phyloP scores from a whole-genome alignment of 1,140 invertebrate genomes.

The Lasioglossum baleicum region DNA sequence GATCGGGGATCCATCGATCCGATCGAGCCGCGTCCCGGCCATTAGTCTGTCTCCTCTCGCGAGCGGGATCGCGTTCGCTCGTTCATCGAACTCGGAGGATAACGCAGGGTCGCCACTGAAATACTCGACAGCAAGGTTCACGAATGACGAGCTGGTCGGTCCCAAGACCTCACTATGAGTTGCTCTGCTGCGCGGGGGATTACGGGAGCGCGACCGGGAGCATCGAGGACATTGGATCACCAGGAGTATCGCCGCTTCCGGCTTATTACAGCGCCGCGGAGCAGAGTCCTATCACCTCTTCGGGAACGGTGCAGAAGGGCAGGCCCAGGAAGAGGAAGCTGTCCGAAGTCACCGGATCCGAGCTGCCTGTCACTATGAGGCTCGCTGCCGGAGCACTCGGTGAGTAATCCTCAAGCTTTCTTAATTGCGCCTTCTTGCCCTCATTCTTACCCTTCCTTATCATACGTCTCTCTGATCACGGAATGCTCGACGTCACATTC shows the following conservation, averaged over 20 bases:
- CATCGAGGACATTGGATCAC: constrained; percentile 81
- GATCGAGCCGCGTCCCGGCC: constrained; percentile 25
- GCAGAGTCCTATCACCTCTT: constrained; percentile 77
- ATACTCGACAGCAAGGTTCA: constrained; percentile 68
- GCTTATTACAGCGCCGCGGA: constrained; percentile 81
- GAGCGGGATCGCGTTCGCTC: constrained; percentile 43
- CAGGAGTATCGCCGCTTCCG: constrained; percentile 82
- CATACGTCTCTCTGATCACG: background rate
- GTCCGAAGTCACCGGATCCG: constrained; percentile 80
- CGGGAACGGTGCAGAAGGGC: constrained; percentile 86
- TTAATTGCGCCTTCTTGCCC: background rate
- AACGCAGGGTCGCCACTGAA: constrained; percentile 63
- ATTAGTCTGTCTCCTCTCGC: constrained; percentile 45
- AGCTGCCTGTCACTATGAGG: constrained; percentile 85
- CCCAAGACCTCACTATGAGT: constrained; percentile 84
- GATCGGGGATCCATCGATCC: constrained; percentile 17
- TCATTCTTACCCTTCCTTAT: background rate
- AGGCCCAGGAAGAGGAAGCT: constrained; percentile 90
- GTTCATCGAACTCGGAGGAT: constrained; percentile 62
- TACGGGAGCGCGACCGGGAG: constrained; percentile 82
- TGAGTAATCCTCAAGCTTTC: constrained; percentile 74
- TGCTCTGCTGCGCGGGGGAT: constrained; percentile 81
- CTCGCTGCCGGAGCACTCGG: constrained; percentile 86
- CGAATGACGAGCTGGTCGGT: constrained; percentile 66
- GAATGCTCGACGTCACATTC: background rate